Evolutionary conservation across 2,888 invertebrate species (phyloP), one percentile per base, ranked within the genome.

Genomic region (Syrista parreyssii): DNA sequence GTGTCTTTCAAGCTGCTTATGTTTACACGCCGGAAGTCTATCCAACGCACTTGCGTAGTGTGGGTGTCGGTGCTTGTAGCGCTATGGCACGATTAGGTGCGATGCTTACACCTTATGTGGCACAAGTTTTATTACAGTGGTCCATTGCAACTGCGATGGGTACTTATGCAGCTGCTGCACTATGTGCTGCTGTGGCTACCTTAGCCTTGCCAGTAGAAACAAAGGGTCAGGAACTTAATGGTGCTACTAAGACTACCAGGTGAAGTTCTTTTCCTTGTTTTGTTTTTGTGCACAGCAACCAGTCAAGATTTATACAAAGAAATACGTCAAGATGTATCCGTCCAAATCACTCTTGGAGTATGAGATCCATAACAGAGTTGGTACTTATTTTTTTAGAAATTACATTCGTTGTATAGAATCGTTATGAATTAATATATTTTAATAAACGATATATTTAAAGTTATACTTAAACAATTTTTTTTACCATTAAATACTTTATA

Each of bases 21-120:
- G 98, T 98, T 9, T 98, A 98, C 89, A 98, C 98, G 11, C 98
- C 98, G 11, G 98, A 98, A 94, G 97, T 98, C 4, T 98, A 98
- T 90, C 98, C 98, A 0, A 97, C 97, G 0, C 96, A 97, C 32
- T 92, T 98, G 74, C 92, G 98, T 78, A 96, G 98, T 2, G 95
- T 98, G 9, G 98, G 98, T 0, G 96, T 98, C n/a, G 98, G 98
- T 11, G 96, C 97, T 0, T 97, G 98, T 89, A 97, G 97, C 85
- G 96, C 97, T 0, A 96, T 98, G 93, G 98, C 98, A 0, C 92
- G 98, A 72, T 93, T 98, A 12, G 98, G 98, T 12, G 98, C 98
- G 33, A 98, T 98, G 96, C 92, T 97, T 30, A 98, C 98, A 0
- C 98, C 98, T 0, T 98, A 98, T 88, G 95, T 98, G 3, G 98